Percentiles rank a stretch among this genome's conserved stretches.
Conservation (phyloP, 2,888 invertebrate species). For the Electrophaes corylata region DNA sequence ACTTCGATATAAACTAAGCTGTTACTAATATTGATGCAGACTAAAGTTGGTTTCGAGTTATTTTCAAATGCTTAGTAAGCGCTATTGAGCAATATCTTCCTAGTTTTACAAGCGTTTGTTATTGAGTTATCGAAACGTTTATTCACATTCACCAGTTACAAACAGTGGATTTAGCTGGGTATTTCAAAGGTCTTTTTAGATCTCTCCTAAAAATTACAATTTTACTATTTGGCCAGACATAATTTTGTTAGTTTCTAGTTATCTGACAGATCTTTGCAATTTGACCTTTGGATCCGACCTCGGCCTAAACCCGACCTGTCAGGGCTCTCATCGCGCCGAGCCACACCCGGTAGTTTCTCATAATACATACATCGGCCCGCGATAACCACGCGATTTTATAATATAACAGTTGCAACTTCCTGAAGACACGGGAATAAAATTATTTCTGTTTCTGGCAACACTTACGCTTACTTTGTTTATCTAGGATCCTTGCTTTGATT, state of each 20-base stretch:
- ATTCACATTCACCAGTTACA: slow-evolving; percentile 35
- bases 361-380: slow-evolving; percentile 59
- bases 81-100: slow-evolving; percentile 35
- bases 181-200: slow-evolving; percentile 18
- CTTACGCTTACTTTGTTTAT: slow-evolving; percentile 12
- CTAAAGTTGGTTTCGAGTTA: slow-evolving; percentile 13
- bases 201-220: slow-evolving; percentile 24
- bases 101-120: slow-evolving; percentile 32
- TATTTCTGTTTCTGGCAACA: slow-evolving; percentile 32
- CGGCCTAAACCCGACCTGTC: slow-evolving; percentile 20
- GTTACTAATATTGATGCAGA: slow-evolving; percentile 13
- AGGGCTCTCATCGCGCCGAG: slow-evolving; percentile 20
- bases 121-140: slow-evolving; percentile 51
- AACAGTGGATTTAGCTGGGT: slow-evolving; percentile 22
- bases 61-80: slow-evolving; percentile 26
- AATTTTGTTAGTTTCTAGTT: slow-evolving; percentile 15
- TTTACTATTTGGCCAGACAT: slow-evolving; percentile 26
- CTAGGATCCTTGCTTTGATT: slow-evolving; percentile 22
- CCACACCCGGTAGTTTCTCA: slow-evolving; percentile 36
- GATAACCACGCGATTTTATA: slow-evolving; percentile 48
- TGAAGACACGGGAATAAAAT: slow-evolving; percentile 45
- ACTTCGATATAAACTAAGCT: slow-evolving; percentile 20
- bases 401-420: slow-evolving; percentile 39
- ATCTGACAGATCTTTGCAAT: slow-evolving; percentile 15
- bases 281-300: slow-evolving; percentile 21